phyloP scores from a whole-genome alignment of 2,888 invertebrate species.

The Cancer borealis region DNA sequence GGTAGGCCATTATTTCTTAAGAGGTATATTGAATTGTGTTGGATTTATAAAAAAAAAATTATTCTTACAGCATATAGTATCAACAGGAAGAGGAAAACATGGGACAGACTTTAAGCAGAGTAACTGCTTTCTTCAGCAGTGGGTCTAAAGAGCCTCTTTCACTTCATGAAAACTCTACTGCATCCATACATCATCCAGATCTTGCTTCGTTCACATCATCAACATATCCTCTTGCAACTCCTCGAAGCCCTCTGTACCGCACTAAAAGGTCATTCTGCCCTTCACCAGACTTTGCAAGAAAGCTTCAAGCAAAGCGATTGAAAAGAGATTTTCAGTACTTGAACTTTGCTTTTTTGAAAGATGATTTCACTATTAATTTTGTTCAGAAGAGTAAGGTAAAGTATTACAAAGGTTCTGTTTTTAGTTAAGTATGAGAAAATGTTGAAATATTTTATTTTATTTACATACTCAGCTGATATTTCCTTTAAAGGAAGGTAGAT shows the following conservation, averaged over 20 bases:
- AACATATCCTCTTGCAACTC: slow-evolving; percentile 54
- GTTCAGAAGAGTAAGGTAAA: slow-evolving; percentile 62
- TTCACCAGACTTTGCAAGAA: background rate
- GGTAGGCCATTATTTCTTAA: background rate
- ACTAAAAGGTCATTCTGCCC: background rate
- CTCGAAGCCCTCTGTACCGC: slow-evolving; percentile 55
- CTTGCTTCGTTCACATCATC: background rate
- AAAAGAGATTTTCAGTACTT: slow-evolving; percentile 49
- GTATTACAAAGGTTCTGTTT: background rate
- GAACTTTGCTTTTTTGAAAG: slow-evolving; percentile 52
- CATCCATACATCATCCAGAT: background rate
- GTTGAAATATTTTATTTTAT: too few relatives aligned
- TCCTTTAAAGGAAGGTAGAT: too few relatives aligned
- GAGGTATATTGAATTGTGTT: background rate
- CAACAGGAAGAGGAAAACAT: background rate
- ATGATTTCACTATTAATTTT: slow-evolving; percentile 58
- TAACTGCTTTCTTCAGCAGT: background rate
- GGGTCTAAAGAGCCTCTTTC: background rate
- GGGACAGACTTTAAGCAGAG: background rate
- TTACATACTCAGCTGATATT: too few relatives aligned
- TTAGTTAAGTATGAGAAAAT: background rate
- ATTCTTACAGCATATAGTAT: background rate
- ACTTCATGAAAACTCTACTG: background rate
- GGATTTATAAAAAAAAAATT: background rate
- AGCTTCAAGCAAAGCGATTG: slow-evolving; percentile 40